Conservation (phyloP, 2,888 invertebrate genomes). For the Scotopteryx bipunctaria region DNA sequence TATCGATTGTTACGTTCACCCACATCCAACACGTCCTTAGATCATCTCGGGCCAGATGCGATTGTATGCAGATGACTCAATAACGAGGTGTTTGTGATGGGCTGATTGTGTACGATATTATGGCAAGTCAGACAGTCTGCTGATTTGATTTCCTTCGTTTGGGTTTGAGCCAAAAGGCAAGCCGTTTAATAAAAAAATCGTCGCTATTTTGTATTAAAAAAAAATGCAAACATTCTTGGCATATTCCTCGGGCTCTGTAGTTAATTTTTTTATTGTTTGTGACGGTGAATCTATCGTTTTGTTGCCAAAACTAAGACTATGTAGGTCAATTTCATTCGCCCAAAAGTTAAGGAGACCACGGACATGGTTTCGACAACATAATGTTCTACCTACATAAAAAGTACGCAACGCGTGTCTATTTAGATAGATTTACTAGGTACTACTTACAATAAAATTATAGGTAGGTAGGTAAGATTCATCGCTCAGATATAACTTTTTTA, state of each 20-base stretch:
- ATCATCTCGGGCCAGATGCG: conserved; percentile 25
- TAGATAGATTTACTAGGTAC: too few species aligned
- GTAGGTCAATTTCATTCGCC: background rate
- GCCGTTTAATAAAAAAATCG: background rate
- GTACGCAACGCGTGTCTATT: too few species aligned
- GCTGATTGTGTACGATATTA: conserved; percentile 27
- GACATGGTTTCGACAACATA: too few species aligned
- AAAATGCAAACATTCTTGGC: conserved; percentile 2
- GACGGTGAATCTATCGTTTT: background rate
- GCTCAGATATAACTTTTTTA: too few species aligned
- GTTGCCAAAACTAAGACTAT: conserved; percentile 5
- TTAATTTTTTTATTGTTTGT: background rate
- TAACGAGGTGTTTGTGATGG: conserved; percentile 15
- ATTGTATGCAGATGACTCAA: conserved; percentile 47
- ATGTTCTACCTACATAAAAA: too few species aligned
- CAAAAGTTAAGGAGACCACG: too few species aligned
- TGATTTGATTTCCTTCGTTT: conserved; percentile 6
- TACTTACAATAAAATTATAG: too few species aligned
- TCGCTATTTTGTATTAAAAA: background rate
- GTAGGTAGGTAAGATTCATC: too few species aligned
- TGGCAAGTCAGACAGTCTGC: conserved; percentile 24
- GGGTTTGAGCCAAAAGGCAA: background rate
- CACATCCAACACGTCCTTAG: conserved; percentile 38
- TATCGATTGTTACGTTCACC: conserved; percentile 57
- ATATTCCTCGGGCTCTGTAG: background rate